Evolutionary conservation across 1,140 invertebrate species (phyloP).

Genomic region (Littorina saxatilis): DNA sequence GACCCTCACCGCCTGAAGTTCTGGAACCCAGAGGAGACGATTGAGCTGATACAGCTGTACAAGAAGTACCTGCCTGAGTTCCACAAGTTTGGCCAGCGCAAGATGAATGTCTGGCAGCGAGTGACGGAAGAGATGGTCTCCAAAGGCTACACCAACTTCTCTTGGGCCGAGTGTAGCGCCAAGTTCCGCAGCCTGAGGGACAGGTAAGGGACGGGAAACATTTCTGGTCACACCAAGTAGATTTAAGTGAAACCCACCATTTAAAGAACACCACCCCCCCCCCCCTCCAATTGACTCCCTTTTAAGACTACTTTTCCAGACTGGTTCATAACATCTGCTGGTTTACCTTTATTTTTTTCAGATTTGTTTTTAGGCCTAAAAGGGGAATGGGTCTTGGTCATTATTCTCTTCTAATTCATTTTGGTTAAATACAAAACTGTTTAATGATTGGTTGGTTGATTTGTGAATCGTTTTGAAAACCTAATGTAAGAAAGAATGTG

Average conservation of each 20-base stretch:
- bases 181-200: conserved; percentile 34
- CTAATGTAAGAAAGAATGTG: too few relatives aligned
- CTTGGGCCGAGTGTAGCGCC: conserved; percentile 35
- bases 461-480: too few relatives aligned
- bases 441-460: too few relatives aligned
- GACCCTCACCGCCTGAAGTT: conserved; percentile 22
- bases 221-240: too few relatives aligned
- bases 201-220: conserved; percentile 17
- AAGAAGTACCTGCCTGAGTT: conserved; percentile 35
- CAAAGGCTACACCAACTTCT: conserved; percentile 34
- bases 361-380: too few relatives aligned
- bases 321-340: neutral
- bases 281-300: too few relatives aligned
- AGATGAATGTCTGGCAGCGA: conserved; percentile 37
- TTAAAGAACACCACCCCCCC: too few relatives aligned
- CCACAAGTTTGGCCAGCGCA: conserved; percentile 34
- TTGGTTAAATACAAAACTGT: too few relatives aligned
- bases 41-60: conserved; percentile 34
- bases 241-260: too few relatives aligned
- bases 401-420: too few relatives aligned
- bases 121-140: conserved; percentile 30
- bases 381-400: too few relatives aligned
- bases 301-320: neutral
- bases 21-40: conserved; percentile 21
- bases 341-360: too few relatives aligned